Evolutionary conservation across 2,113 vertebrate species (phyloP), one percentile per base, ranked within the genome.

Genomic region (Colius striatus): DNA sequence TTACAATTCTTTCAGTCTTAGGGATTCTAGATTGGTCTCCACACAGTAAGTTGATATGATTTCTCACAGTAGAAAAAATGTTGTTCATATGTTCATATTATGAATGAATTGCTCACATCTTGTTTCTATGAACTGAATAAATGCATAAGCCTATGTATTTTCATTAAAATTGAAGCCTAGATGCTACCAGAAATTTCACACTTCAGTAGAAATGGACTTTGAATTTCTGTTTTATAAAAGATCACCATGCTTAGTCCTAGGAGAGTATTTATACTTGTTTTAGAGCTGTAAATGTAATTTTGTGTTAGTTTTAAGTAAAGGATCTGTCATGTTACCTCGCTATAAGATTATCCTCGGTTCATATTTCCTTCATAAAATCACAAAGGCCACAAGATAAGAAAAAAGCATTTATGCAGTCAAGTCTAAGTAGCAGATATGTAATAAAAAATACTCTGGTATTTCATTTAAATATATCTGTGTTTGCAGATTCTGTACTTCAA

Each of bases 351-450:
- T 18, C 41, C 10, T 71, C 26, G 34, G 21, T 54, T 81, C 30
- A 92, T 45, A 96, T 92, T 91, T 96, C 50, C 89, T 84, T 92
- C 75, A 79, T 55, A 79, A 71, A 90, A 34, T 76, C 29, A 72
- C 43, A 94, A 95, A 93, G 15, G 43, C 13, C 29, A 45, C 20
- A 89, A 41, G 26, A 32, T 48, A 66, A 23, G 4, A 53, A 50
- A 65, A 65, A 89, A 36, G 14, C 6, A 54, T 16, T 57, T 58
- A 47, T 38, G 15, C 32, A 83, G 23, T 14, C 68, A 74, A 27
- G 4, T 76, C 23, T 32, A 86, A 80, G 22, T 51, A 67, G 67
- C 1, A 84, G 16, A 50, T 25, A 32, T 0, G 3, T 38, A 85
- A 82, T 67, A 0, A 34, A 60, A 71, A 84, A 51, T 1, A n/a